Percentiles rank a stretch among this genome's conserved stretches.
Conservation (phyloP, 2,797 vertebrate species). For the Xyrichtys novacula region DNA sequence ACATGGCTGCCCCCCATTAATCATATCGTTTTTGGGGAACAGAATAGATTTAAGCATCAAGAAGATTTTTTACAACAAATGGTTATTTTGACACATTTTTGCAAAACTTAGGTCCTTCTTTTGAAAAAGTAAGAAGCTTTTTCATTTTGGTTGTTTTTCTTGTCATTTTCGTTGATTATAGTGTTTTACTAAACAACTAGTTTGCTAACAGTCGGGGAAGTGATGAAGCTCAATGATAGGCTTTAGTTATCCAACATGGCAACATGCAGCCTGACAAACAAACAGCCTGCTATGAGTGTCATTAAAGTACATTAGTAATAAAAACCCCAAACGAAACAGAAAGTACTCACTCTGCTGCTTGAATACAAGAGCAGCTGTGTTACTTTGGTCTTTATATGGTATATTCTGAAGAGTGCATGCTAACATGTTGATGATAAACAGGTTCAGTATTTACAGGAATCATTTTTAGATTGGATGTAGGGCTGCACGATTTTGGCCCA, state of each 20-base stretch:
- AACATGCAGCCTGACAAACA: background rate
- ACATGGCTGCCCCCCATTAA: conserved; percentile 59
- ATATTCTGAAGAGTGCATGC: no score
- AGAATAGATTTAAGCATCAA: conserved; percentile 11
- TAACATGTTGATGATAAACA: no score
- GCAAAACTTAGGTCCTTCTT: background rate
- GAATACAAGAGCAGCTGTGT: no score
- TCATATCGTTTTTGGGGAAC: conserved; percentile 54
- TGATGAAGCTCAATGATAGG: background rate
- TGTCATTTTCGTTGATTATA: background rate
- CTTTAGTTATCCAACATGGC: background rate
- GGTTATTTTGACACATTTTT: background rate
- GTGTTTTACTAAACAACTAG: background rate
- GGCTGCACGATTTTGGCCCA: no score
- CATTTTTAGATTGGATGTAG: no score
- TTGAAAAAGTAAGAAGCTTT: background rate
- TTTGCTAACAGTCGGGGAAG: background rate
- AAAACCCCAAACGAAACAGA: no score
- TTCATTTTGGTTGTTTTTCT: background rate
- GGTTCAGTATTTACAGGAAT: no score
- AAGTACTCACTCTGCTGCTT: no score
- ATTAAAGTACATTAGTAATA: no score
- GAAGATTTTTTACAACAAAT: conserved; percentile 2
- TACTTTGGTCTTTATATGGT: no score
- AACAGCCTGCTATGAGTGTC: background rate